These are phyloP conservation scores for Caenorhabditis tropicalis DNA, from an alignment of 1,140 invertebrate genomes.

Conservation along the genomic window DNA sequence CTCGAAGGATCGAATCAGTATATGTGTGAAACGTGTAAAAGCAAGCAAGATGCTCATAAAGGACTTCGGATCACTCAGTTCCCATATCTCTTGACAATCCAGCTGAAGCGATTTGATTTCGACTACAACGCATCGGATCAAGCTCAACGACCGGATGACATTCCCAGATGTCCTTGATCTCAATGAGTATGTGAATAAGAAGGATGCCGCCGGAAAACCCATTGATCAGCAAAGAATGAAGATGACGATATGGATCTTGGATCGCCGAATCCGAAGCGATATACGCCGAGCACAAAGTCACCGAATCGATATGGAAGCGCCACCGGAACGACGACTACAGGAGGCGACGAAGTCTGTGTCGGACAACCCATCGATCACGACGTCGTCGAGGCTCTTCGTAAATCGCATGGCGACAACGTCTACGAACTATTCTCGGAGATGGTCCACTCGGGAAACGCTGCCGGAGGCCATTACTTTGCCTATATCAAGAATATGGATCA, in stretches of 20 bases:
- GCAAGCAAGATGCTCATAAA: conserved; percentile 89
- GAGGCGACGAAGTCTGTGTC: too few relatives aligned
- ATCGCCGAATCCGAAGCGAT: conserved; percentile 79
- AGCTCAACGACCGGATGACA: conserved; percentile 87
- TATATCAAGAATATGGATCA: conserved; percentile 81
- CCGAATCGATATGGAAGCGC: conserved; percentile 11
- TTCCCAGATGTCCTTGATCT: conserved; percentile 85
- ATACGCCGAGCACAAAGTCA: conserved; percentile 76
- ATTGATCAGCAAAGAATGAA: conserved; percentile 62
- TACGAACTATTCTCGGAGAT: conserved; percentile 91
- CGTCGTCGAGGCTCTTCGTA: conserved; percentile 58
- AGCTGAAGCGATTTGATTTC: conserved; percentile 89
- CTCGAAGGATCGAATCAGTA: conserved; percentile 88
- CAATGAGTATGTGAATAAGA: conserved; percentile 79
- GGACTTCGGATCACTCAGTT: conserved; percentile 85
- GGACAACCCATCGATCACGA: conserved; percentile 53
- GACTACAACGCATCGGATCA: conserved; percentile 86
- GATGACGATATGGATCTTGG: conserved; percentile 65
- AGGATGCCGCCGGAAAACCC: conserved; percentile 63
- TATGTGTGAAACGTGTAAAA: conserved; percentile 85
- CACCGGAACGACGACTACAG: too few relatives aligned
- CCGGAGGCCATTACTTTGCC: conserved; percentile 90
- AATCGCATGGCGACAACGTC: conserved; percentile 78
- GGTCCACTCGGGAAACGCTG: conserved; percentile 90
- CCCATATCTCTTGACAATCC: conserved; percentile 86